Conservation (phyloP, 2,113 vertebrate species). For the Australoheros scitulus region DNA sequence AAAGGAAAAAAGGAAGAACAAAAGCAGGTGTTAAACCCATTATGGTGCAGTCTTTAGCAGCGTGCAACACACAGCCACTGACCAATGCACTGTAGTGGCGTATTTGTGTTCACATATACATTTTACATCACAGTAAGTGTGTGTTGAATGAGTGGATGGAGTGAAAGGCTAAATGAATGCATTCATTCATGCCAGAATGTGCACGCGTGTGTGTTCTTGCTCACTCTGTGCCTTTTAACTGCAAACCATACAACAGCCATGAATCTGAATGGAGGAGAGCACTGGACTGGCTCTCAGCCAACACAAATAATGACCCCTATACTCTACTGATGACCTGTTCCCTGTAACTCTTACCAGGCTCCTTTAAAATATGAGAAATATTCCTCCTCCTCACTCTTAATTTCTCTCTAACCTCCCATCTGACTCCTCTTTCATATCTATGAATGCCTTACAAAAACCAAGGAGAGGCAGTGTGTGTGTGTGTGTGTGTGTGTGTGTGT, state of each 20-base stretch:
- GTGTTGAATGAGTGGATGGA: slow-evolving; percentile 12
- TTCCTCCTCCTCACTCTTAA: slow-evolving; percentile 7
- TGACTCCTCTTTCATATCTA: slow-evolving; percentile 1
- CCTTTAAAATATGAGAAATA: not conserved
- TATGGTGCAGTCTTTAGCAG: not conserved
- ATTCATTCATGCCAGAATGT: slow-evolving; percentile 46
- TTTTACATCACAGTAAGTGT: slow-evolving; percentile 21
- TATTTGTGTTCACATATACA: slow-evolving; percentile 10
- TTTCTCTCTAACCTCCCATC: not conserved
- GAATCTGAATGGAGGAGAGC: slow-evolving; percentile 15
- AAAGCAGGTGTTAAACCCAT: slow-evolving; percentile 29
- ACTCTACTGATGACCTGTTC: slow-evolving; percentile 25
- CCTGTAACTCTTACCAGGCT: slow-evolving; percentile 1
- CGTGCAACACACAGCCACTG: not conserved
- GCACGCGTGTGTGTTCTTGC: slow-evolving; percentile 27
- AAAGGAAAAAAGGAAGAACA: not conserved
- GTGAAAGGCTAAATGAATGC: slow-evolving; percentile 25
- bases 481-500: not conserved
- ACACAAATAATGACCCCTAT: slow-evolving; percentile 51
- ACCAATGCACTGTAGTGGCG: not conserved
- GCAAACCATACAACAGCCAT: slow-evolving; percentile 28
- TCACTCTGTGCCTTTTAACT: slow-evolving; percentile 31
- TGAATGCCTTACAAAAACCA: not conserved
- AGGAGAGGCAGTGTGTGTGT: not conserved
- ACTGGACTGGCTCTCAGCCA: slow-evolving; percentile 31